Evolutionary conservation across 2,113 vertebrate species (phyloP).

Genomic region (Diphyllodes magnificus): DNA sequence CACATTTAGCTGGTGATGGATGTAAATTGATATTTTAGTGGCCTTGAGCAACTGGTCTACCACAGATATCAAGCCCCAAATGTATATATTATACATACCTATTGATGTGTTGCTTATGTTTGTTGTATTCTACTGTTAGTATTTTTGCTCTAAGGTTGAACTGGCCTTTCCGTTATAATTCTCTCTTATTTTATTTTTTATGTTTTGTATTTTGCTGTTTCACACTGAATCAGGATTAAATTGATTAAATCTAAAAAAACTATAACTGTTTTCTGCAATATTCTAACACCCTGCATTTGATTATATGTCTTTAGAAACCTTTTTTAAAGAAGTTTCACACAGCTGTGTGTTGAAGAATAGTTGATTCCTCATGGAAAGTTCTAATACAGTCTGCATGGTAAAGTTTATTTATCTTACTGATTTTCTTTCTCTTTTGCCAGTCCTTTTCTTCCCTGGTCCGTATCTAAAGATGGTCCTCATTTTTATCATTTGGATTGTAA

Average conservation of each 20-base stretch:
- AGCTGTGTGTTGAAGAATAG: slow-evolving; percentile 1
- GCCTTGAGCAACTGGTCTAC: slow-evolving; percentile 61
- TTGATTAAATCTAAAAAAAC: background rate
- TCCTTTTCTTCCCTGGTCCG: background rate
- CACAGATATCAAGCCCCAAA: slow-evolving; percentile 23
- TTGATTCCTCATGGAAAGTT: slow-evolving; percentile 51
- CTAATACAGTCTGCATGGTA: slow-evolving; percentile 57
- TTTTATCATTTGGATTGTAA: background rate
- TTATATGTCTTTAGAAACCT: background rate
- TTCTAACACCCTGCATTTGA: background rate
- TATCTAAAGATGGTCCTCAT: background rate
- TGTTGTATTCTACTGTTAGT: slow-evolving; percentile 19
- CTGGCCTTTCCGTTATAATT: slow-evolving; percentile 28
- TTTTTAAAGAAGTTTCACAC: background rate
- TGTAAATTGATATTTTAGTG: slow-evolving; percentile 51
- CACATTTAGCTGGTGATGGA: background rate
- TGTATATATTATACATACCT: slow-evolving; percentile 51
- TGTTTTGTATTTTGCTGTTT: slow-evolving; percentile 49
- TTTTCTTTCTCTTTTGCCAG: slow-evolving; percentile 39
- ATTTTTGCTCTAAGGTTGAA: background rate
- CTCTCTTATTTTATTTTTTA: slow-evolving; percentile 43
- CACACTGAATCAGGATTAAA: slow-evolving; percentile 41
- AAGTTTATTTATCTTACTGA: slow-evolving; percentile 53
- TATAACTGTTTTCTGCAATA: background rate
- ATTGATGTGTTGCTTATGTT: background rate